These are phyloP conservation scores for Danionella dracula DNA, from an alignment of 2,797 vertebrate genomes.

Conservation along the genomic window DNA sequence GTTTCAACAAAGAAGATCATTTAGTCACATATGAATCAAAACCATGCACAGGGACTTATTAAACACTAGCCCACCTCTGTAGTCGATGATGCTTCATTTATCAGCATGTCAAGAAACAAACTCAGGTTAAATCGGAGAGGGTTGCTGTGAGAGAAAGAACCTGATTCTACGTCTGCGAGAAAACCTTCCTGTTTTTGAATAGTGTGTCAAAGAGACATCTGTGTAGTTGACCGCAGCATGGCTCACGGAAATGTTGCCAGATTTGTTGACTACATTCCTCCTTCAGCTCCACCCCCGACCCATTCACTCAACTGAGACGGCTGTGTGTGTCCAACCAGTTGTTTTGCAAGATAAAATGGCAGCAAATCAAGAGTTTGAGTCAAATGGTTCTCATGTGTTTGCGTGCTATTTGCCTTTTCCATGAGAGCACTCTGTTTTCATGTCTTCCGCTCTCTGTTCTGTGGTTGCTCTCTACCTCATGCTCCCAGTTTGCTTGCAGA, in stretches of 20 bases:
- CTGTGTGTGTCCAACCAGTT: constrained; percentile 13
- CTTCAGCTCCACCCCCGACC: neutral
- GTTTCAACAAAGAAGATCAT: constrained; percentile 7
- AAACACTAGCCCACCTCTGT: neutral
- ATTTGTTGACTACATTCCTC: constrained; percentile 11
- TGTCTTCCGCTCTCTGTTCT: constrained; percentile 27
- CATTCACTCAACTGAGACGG: constrained; percentile 21
- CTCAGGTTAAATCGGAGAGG: neutral
- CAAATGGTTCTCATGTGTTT: constrained; percentile 25
- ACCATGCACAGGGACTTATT: neutral
- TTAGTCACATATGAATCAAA: neutral
- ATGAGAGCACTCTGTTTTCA: constrained; percentile 12
- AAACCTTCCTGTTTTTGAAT: constrained; percentile 1
- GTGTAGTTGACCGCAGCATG: constrained; percentile 6
- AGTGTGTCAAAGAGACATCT: neutral
- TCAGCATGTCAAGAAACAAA: neutral
- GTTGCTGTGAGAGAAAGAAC: neutral
- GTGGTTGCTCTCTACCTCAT: constrained; percentile 13
- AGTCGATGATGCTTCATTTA: neutral
- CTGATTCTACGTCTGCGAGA: neutral
- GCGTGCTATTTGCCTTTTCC: neutral
- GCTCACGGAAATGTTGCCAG: neutral
- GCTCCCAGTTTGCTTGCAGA: constrained; percentile 28
- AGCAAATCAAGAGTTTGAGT: constrained; percentile 15
- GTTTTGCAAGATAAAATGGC: constrained; percentile 28